Base-by-base conservation (phyloP, 2,113 vertebrate species). In the Scopus umbretta region DNA sequence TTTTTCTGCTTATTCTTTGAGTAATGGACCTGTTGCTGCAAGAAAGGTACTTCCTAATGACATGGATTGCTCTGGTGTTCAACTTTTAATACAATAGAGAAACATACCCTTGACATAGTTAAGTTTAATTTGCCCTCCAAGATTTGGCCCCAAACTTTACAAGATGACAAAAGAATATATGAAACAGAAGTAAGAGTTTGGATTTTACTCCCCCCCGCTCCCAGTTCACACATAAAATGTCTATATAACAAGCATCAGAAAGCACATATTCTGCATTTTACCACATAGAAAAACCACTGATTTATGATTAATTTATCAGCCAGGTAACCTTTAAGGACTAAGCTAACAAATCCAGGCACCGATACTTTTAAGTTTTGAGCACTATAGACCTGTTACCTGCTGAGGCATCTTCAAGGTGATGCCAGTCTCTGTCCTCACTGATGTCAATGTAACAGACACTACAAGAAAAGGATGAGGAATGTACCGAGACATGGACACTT, bases 401-500 rank as follows among this genome's bases (percentile, higher is more conserved):
- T 99, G 99, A 81, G 99, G 99, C 97, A 99, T 99, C 98, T 99
- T 99, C 97, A 99, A 97, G 19, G 98, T 98, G 97, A 99, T 99
- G 90, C 99, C 99, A 11, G 99, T 99, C 97, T 99, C 99, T 71
- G 99, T 99, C 92, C 99, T 99, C 94, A 99, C 99, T 13, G 99
- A 99, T 6, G 99, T 99, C 96, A 99, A 98, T 0, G 99, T 99
- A 97, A 99, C 99, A 47, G 99, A 99, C 78, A 99, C 99, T 49
- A 99, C 99, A 45, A 99, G 98, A 91, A 98, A 99, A 26, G 99
- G 99, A 91, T 99, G 99, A 97, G 99, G 99, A 97, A 99, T 99
- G 95, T 99, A 99, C 85, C 99, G 99, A 49, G 99, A 99, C 99
- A 99, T 99, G 15, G 99, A 99, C 43, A 99, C 99, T 94, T 99